Evolutionary conservation across 2,113 vertebrate species (phyloP), one percentile per base, ranked within the genome.

Genomic region (Lichenostomus cassidix): DNA sequence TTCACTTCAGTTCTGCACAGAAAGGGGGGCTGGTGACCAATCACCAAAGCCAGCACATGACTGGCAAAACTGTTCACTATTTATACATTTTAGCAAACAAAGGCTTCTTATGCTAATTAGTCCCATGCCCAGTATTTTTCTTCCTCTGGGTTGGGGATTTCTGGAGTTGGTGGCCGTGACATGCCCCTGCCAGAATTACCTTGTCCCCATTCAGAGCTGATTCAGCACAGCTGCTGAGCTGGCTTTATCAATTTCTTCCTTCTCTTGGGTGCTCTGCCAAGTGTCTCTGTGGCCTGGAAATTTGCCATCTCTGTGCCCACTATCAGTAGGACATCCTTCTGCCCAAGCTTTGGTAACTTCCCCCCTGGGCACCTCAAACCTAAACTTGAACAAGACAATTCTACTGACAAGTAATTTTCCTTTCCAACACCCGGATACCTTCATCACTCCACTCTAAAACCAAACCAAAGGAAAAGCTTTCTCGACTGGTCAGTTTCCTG

Each of bases 101-200:
- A 83, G 63, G 12, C 27, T 90, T 83, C 22, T 77, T 24, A 63
- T 0, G 1, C 35, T 63, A 35, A 69, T 24, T 63, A 70, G 42
- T 12, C 5, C 42, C 35, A 33, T 28, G 27, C 27, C 49, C 71
- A 83, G 35, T 28, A 15, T 25, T 60, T 41, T 39, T 47, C 39
- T 31, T 67, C 41, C 55, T 35, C 15, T 69, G 29, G 21, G n/a
- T 46, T 37, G 27, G 22, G 46, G 5, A 25, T 5, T 53, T 60
- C 20, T 82, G 46, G 11, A 70, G 47, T 25, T 0, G 5, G 39
- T 53, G 78, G n/a, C 62, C 9, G 7, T 0, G 1, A 67, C 15
- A 16, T 31, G 29, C 21, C n/a, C 28, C 39, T 89, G 53, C 62
- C 0, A 0, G 70, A 68, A 53, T 25, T 18, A 60, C 46, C n/a